Evolutionary conservation across 2,797 vertebrate species (phyloP), one percentile per base, ranked within the genome.

Genomic region (Channa striata): DNA sequence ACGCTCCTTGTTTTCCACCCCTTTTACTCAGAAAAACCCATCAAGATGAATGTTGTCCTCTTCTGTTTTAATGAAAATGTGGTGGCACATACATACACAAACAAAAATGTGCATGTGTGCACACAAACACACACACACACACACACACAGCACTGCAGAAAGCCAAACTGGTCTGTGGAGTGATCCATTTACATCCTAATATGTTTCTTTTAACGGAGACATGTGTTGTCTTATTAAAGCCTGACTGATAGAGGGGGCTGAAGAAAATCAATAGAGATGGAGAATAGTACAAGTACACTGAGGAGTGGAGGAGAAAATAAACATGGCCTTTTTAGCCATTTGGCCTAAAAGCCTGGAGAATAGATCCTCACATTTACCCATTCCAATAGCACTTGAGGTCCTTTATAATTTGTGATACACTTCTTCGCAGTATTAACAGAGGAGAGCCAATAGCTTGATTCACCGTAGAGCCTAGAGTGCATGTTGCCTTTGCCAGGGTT

Each of bases 141-240:
- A n/a, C n/a, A n/a, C n/a, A n/a, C n/a, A 47, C 53, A 50, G 34
- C 33, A 11, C 13, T 3, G 51, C 52, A 33, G 39, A 61, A 68
- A 77, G 71, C 59, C 59, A 63, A 78, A 67, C 61, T 51, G 77
- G 78, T 69, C 72, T 56, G 63, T 16, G 57, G 78, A 78, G 70
- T 70, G 69, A 88, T 78, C 84, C 83, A 92, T 91, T 91, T 91
- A 82, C 85, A 91, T 90, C 89, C 83, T 90, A 89, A 92, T 89
- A 79, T 53, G 53, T 87, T 90, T 87, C 87, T 89, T 90, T 91
- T 78, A 83, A 89, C 88, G 74, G 80, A 69, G 82, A 87, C 81
- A 83, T 73, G 63, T 88, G 85, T 90, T 91, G 91, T 92, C 90
- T 89, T 90, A 89, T 92, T 92, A 91, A 79, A 79, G 85, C 72